These are phyloP conservation scores for Bos javanicus DNA, from an alignment of 2,113 vertebrate species.

Conservation along the genomic window DNA sequence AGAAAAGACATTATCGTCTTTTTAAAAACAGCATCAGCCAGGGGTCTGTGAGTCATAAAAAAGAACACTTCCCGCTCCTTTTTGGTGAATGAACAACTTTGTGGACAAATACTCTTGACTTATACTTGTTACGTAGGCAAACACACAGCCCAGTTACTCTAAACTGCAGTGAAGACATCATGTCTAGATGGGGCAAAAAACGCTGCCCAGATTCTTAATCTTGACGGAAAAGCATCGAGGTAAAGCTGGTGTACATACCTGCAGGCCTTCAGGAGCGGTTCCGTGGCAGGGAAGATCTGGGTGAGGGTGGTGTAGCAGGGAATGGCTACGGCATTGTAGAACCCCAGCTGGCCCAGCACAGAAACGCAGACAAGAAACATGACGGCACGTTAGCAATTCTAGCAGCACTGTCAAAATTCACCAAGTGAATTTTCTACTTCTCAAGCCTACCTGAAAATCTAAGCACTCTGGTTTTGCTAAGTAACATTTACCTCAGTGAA, in stretches of 20 bases:
- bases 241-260: conserved; percentile 80
- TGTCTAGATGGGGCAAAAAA: not conserved
- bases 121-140: rapidly evolving
- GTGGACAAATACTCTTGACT: rapidly evolving
- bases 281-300: conserved; percentile 92
- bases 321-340: conserved; percentile 97
- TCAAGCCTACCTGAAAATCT: not conserved
- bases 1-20: rapidly evolving
- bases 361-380: not conserved
- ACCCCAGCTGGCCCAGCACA: conserved; percentile 86
- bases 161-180: rapidly evolving
- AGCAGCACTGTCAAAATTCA: rapidly evolving
- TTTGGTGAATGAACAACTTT: not conserved
- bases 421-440: not conserved
- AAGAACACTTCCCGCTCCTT: not conserved
- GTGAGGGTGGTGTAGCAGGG: conserved; percentile 95
- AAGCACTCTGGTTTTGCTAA: no score
- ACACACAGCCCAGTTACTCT: not conserved
- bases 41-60: not conserved
- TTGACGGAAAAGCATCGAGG: not conserved
- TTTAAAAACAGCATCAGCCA: rapidly evolving
- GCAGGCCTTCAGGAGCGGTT: conserved; percentile 91
- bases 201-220: not conserved
- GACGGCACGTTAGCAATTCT: not conserved
- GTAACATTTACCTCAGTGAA: not conserved